Percentiles rank a stretch among this genome's conserved stretches.
Conservation (phyloP, 2,113 vertebrate species). For the Tautogolabrus adspersus region DNA sequence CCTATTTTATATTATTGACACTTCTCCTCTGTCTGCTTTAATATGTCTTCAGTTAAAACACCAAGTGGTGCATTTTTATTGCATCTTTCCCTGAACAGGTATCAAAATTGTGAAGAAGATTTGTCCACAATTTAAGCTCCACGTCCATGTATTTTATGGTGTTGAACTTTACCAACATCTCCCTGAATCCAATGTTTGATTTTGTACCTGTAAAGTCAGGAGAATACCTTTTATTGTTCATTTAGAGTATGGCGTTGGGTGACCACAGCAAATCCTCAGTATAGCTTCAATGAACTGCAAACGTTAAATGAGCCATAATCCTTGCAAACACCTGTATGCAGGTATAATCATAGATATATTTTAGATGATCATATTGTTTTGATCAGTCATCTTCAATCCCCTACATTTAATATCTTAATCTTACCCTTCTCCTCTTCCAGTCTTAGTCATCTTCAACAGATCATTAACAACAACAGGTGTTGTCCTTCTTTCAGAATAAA, state of each 20-base stretch:
- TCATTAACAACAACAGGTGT: slow-evolving; percentile 13
- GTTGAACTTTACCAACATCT: too few species aligned
- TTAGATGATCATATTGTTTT: background rate
- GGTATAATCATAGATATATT: background rate
- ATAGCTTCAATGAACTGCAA: background rate
- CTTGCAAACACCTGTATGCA: background rate
- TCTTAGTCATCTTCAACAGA: background rate
- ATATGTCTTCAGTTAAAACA: too few species aligned
- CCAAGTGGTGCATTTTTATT: too few species aligned
- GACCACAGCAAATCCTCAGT: background rate
- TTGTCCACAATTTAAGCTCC: too few species aligned
- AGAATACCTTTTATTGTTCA: background rate
- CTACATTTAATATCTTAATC: background rate
- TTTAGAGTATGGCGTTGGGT: background rate
- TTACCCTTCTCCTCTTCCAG: background rate
- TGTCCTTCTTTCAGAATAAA: background rate
- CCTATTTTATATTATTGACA: too few species aligned
- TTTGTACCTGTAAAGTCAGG: background rate
- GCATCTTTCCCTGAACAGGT: too few species aligned
- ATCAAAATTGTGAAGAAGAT: too few species aligned
- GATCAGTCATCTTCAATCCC: background rate
- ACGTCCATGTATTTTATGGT: too few species aligned
- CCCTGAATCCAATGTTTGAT: too few species aligned
- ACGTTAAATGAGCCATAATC: background rate
- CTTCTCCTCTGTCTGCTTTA: too few species aligned